Evolutionary conservation across 2,113 vertebrate genomes (phyloP).

Genomic region (Dipodomys spectabilis): DNA sequence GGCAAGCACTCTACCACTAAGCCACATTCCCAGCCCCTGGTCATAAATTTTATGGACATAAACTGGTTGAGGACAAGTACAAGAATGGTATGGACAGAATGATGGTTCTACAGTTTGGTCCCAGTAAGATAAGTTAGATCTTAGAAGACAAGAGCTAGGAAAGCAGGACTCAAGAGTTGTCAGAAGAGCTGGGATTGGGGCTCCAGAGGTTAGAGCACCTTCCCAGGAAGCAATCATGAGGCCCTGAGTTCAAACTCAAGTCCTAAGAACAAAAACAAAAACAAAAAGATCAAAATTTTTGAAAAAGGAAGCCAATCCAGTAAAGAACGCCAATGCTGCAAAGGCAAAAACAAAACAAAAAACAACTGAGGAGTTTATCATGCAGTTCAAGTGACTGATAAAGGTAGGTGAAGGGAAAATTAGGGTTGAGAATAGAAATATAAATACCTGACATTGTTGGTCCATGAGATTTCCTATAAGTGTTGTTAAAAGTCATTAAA

Average conservation of each 20-base stretch:
- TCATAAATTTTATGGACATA: neutral
- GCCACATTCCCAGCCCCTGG: no score
- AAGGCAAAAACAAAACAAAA: neutral
- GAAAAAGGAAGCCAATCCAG: no score
- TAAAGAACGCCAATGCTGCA: neutral
- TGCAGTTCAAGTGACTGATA: neutral
- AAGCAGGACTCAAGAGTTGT: neutral
- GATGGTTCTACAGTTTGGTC: neutral
- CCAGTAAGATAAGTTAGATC: neutral
- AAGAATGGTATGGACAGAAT: neutral
- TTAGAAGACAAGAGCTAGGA: neutral
- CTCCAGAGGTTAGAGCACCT: no score
- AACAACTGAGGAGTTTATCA: neutral
- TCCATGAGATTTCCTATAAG: neutral
- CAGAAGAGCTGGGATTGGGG: no score
- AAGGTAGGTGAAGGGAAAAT: neutral
- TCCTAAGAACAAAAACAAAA: neutral
- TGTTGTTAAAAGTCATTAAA: neutral
- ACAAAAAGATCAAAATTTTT: neutral
- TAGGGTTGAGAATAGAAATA: neutral
- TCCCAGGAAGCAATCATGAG: neutral
- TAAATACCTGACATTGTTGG: conserved; percentile 6
- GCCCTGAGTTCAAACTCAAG: neutral
- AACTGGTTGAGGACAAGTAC: neutral
- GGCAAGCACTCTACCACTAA: no score